Conservation (phyloP, 1,140 invertebrate species). For the Diorhabda carinulata region DNA sequence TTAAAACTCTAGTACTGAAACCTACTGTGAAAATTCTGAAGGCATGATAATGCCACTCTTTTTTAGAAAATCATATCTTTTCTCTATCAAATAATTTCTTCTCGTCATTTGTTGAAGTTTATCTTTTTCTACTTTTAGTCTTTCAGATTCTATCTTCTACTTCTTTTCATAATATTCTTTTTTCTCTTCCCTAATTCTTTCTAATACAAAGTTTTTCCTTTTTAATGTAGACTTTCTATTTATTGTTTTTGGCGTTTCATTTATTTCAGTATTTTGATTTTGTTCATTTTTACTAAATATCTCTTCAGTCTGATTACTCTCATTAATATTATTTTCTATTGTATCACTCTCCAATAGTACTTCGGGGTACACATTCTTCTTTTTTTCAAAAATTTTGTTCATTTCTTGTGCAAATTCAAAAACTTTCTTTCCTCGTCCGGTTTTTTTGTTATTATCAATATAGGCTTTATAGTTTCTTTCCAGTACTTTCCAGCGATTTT, state of each 20-base stretch:
- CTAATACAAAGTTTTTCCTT: conserved; percentile 1
- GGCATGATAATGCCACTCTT: not conserved
- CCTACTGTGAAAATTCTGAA: too few species aligned
- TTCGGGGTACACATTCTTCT: not conserved
- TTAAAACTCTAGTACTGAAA: too few species aligned
- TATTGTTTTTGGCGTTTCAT: not conserved
- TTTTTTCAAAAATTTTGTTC: not conserved
- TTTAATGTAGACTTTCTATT: not conserved
- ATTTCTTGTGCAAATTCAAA: conserved; percentile 11
- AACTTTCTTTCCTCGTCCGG: conserved; percentile 5
- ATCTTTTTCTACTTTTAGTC: conserved; percentile 18
- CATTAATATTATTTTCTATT: not conserved
- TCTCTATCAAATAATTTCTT: conserved; percentile 15
- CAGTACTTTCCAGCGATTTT: conserved; percentile 4
- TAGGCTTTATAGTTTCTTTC: conserved; percentile 1
- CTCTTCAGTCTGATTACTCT: too few species aligned
- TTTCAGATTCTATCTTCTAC: conserved; percentile 14
- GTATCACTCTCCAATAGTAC: not conserved
- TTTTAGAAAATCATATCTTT: conserved; percentile 14
- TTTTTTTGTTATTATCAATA: conserved; percentile 5
- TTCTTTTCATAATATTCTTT: not conserved
- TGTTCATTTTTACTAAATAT: too few species aligned
- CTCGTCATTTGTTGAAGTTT: conserved; percentile 15
- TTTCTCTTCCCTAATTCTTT: conserved; percentile 1
- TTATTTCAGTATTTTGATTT: too few species aligned